Evolutionary conservation across 2,888 invertebrate genomes (phyloP).

Genomic region (Fabriciana adippe): DNA sequence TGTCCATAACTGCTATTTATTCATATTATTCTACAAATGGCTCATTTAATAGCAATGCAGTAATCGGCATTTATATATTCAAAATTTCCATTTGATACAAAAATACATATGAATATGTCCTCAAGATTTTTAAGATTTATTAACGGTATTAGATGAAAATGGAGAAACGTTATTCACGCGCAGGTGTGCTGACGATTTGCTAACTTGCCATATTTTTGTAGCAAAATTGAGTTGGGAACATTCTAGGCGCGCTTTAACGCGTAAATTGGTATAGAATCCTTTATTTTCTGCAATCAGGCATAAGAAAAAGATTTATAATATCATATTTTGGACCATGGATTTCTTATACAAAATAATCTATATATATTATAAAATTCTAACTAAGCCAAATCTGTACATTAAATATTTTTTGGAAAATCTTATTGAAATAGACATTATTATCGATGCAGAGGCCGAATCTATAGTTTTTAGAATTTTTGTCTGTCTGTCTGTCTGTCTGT

Average conservation of each 20-base stretch:
- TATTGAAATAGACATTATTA: too few species aligned
- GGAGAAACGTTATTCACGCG: constrained; percentile 74
- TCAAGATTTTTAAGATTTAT: constrained; percentile 72
- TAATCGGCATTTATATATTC: not conserved
- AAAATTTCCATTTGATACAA: too few species aligned
- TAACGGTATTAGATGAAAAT: constrained; percentile 72
- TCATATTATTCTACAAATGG: too few species aligned
- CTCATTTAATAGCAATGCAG: not conserved
- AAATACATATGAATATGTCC: constrained; percentile 62
- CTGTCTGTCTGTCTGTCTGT: too few species aligned
- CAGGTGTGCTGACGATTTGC: constrained; percentile 80
- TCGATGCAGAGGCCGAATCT: too few species aligned
- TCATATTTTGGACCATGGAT: too few species aligned
- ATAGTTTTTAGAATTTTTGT: too few species aligned
- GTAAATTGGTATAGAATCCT: constrained; percentile 23
- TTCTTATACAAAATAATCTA: too few species aligned
- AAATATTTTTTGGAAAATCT: too few species aligned
- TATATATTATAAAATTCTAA: too few species aligned
- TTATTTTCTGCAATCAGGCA: not conserved
- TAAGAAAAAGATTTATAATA: not conserved
- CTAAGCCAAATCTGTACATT: too few species aligned
- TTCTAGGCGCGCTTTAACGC: constrained; percentile 46
- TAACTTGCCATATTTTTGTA: constrained; percentile 77
- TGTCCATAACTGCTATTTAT: too few species aligned
- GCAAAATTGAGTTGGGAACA: constrained; percentile 67